Conservation (phyloP, 2,113 vertebrate genomes). For the Eurystomus gularis region DNA sequence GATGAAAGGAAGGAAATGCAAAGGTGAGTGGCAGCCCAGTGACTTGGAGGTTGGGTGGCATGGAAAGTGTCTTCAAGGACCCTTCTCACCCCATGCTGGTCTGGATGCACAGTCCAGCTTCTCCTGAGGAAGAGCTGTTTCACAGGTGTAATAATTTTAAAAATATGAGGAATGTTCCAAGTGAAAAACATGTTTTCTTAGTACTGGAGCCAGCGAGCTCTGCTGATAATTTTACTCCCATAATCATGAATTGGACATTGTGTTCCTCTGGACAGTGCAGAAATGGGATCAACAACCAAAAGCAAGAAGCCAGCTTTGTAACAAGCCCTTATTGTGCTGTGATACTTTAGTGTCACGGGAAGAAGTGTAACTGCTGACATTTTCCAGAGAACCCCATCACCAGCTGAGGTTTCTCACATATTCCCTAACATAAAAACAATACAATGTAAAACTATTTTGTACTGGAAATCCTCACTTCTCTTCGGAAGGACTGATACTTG, state of each 20-base stretch:
- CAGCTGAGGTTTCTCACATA: not conserved
- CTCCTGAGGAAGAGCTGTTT: not conserved
- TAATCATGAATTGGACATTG: not conserved
- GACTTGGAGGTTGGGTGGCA: not conserved
- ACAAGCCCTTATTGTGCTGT: not conserved
- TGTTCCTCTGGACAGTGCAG: not conserved
- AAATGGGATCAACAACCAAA: not conserved
- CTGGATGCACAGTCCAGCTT: not conserved
- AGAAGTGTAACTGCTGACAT: not conserved
- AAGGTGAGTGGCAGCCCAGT: not conserved
- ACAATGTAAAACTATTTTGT: accelerated
- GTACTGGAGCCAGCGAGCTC: not conserved
- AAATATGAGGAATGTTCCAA: accelerated
- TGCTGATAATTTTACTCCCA: not conserved
- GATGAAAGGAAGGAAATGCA: accelerated
- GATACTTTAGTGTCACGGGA: not conserved
- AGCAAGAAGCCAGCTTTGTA: not conserved
- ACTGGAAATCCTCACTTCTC: not conserved
- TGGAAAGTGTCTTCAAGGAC: not conserved
- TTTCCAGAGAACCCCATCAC: not conserved
- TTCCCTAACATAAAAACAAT: not conserved
- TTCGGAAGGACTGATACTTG: not conserved
- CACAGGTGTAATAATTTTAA: not conserved
- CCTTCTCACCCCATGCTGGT: not conserved
- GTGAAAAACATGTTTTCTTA: not conserved